phyloP scores from a whole-genome alignment of 2,797 vertebrate species.

The Myripristis jacobus region DNA sequence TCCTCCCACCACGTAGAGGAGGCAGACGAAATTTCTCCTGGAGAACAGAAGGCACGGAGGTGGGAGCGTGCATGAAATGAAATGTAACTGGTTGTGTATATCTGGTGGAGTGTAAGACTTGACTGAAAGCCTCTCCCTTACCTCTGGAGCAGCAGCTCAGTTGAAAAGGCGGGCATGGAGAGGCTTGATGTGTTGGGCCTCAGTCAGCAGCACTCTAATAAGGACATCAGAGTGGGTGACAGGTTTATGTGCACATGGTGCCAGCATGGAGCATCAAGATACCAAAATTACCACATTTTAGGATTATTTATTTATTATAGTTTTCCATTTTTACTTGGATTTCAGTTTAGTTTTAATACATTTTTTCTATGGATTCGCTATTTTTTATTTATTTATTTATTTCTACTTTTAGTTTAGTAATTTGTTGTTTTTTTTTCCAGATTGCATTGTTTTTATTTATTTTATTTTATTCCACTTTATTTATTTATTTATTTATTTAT shows the following conservation, averaged over 20 bases:
- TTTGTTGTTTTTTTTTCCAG: too few relatives aligned
- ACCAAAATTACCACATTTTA: too few relatives aligned
- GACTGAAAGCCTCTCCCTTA: not conserved
- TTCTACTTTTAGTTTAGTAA: too few relatives aligned
- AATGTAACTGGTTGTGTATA: not conserved
- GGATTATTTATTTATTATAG: too few relatives aligned
- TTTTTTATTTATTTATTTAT: too few relatives aligned
- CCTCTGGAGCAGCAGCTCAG: constrained; percentile 34
- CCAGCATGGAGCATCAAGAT: too few relatives aligned
- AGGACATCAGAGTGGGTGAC: not conserved
- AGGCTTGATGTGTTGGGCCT: not conserved
- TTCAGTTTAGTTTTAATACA: too few relatives aligned
- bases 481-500: too few relatives aligned
- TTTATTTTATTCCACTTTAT: not conserved
- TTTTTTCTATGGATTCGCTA: too few relatives aligned
- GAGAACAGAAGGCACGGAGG: not conserved
- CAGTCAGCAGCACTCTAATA: not conserved
- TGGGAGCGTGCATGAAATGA: not conserved
- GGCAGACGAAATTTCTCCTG: constrained; percentile 30
- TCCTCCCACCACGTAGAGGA: constrained; percentile 43
- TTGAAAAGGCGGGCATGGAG: constrained; percentile 41
- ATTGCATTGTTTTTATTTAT: not conserved
- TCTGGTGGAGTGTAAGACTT: not conserved
- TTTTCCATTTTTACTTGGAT: too few relatives aligned
- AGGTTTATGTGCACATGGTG: too few relatives aligned